phyloP scores from a whole-genome alignment of 92 coral and sea anemone species.

The Zoanthus sansibaricus region DNA sequence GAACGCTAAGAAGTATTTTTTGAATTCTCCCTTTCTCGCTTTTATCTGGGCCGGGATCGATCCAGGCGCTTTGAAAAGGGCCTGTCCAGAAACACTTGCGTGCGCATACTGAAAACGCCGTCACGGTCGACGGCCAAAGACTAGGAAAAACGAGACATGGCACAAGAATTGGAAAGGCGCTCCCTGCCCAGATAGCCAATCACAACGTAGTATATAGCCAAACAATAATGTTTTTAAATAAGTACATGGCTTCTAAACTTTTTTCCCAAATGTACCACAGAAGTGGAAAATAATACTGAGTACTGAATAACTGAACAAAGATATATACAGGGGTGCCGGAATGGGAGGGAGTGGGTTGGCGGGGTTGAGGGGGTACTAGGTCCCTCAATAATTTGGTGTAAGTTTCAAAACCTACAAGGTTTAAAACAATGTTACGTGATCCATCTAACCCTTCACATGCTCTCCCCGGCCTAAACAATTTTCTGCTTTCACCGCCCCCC shows the following conservation, averaged over 20 bases:
- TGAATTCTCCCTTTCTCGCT: conserved; percentile 20
- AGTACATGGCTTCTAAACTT: background rate
- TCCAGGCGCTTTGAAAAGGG: conserved; percentile 35
- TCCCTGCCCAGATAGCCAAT: conserved; percentile 41
- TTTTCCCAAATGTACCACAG: background rate
- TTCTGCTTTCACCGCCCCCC: too few species aligned
- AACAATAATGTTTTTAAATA: background rate
- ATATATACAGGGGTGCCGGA: background rate
- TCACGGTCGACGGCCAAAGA: too few species aligned
- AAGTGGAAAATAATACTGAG: too few species aligned
- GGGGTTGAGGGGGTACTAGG: too few species aligned
- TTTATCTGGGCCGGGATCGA: conserved; percentile 16
- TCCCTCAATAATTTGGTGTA: too few species aligned
- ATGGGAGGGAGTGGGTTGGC: too few species aligned
- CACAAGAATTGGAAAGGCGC: background rate
- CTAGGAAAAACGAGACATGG: too few species aligned
- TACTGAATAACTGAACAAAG: background rate
- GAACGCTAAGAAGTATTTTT: background rate
- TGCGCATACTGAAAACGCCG: background rate
- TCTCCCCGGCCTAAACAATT: too few species aligned
- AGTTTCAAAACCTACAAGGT: too few species aligned
- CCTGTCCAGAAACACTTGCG: conserved; percentile 27
- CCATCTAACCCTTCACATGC: too few species aligned
- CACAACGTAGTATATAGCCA: conserved; percentile 11
- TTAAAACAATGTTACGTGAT: too few species aligned